Evolutionary conservation across 2,888 invertebrate genomes (phyloP), one percentile per base, ranked within the genome.

Genomic region (Arrhopalites spinosus): DNA sequence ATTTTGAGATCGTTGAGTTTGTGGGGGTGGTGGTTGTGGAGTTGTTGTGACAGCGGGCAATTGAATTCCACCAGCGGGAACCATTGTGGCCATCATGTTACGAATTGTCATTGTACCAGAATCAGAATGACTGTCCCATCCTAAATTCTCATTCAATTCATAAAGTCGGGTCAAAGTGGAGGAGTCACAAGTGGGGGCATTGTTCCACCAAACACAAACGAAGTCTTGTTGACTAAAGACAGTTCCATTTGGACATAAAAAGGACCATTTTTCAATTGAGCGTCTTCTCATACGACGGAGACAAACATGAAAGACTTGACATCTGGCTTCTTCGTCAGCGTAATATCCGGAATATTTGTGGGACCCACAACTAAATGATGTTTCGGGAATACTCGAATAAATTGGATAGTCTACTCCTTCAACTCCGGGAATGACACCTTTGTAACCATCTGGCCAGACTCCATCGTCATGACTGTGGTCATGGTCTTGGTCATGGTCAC

Each of bases 131-230:
- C 79, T 81, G 64, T 82, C 82, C 82, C 82, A 82, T n/a, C 81
- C 80, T 15, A 82, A 72, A 47, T 79, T 77, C 20, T 74, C 80
- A 76, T 82, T 82, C 11, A 78, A 30, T 3, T 72, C 45, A 50
- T 81, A 82, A 2, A 81, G 56, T 2, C 76, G 64, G n/a, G 75
- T 43, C 15, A 81, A 73, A 2, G 78, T 77, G 0, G 53, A 69
- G 3, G 68, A 59, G 68, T 78, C 79, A 73, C 80, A 82, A 29
- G 76, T 64, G 17, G 80, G 80, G 53, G 81, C 79, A 59, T 73
- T 75, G 45, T 79, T 74, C 82, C 82, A 82, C 82, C 82, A 82
- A 36, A 81, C 81, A 66, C 82, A 82, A 0, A 81, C 82, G 66
- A 82, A 79, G 43, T 79, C 77, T 36, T 76, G 53, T 27, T 79